Evolutionary conservation across 2,888 invertebrate genomes (phyloP), one percentile per base, ranked within the genome.

Genomic region (Seladonia tumulorum): DNA sequence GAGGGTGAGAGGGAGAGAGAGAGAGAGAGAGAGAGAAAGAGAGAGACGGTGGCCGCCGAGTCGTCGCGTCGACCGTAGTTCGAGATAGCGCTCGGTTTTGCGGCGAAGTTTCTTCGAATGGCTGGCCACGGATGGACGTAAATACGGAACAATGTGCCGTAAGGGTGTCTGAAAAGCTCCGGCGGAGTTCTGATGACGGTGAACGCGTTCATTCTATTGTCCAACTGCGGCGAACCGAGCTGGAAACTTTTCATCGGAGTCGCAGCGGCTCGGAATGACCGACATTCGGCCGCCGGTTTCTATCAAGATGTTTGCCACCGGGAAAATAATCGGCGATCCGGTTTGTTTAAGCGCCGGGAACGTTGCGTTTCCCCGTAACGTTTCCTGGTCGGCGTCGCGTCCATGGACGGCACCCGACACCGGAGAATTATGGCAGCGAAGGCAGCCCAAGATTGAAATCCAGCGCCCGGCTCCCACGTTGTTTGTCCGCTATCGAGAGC

Each of bases 401-500:
- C 2, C 25, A 25, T 14, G 29, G 29, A 63, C 63, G n/a, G n/a
- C 35, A 35, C 35, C 29, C 29, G 29, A 29, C 29, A 63, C 25
- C 63, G 14, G 22, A 25, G 53, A 70, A 39, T 42, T 47, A 70
- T 39, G 47, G 22, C 63, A 39, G 78, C 16, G 25, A 35, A n/a
- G 77, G 45, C 57, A 60, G 66, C 29, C 35, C 47, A 78, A 75
- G 76, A 76, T 79, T 81, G 86, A 86, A 85, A 85, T 79, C 76
- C 77, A 25, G 63, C 29, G 18, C 8, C 75, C 81, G 42, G 42
- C 71, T 39, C 73, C 73, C 87, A 16, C 49, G 83, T 57, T 85
- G 85, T 80, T 81, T 77, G 89, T 47, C 78, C 81, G 79, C 82
- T 90, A 84, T 88, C 82, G 81, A 47, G 76, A 79, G 53, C 63